Conservation (phyloP, 2,797 vertebrate species). For the Centroberyx gerrardi region DNA sequence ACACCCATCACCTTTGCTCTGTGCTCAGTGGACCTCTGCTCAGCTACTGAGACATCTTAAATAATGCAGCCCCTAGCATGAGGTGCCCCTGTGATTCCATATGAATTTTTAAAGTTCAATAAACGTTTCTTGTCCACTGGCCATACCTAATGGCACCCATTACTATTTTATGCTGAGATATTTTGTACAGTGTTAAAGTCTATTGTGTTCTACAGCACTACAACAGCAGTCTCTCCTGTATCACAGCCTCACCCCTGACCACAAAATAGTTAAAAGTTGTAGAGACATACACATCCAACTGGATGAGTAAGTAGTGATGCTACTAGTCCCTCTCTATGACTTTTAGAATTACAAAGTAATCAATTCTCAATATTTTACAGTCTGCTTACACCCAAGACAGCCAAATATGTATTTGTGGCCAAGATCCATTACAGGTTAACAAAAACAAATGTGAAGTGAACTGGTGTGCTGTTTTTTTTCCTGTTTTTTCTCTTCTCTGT, state of each 20-base stretch:
- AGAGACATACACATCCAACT: background rate
- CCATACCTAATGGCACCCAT: conserved; percentile 69
- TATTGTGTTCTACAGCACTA: conserved; percentile 24
- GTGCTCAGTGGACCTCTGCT: conserved; percentile 59
- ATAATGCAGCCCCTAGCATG: conserved; percentile 73
- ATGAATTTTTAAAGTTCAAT: conserved; percentile 83
- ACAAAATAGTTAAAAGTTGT: background rate
- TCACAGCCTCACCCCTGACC: background rate
- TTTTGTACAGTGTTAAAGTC: conserved; percentile 58
- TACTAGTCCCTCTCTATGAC: background rate
- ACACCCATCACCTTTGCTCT: conserved; percentile 63
- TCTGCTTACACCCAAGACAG: background rate
- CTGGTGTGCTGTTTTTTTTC: no score
- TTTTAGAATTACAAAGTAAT: no score
- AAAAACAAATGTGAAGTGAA: no score
- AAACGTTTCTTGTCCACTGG: conserved; percentile 76
- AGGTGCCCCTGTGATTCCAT: conserved; percentile 70
- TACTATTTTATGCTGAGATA: conserved; percentile 69
- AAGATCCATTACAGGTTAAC: no score
- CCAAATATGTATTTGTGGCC: background rate
- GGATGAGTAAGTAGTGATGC: background rate
- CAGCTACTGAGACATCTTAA: conserved; percentile 59
- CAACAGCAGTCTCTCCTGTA: conserved; percentile 15
- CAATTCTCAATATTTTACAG: background rate
- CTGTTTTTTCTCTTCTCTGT: background rate